Evolutionary conservation across 2,797 vertebrate genomes (phyloP).

Genomic region (Hephaestus fuliginosus): DNA sequence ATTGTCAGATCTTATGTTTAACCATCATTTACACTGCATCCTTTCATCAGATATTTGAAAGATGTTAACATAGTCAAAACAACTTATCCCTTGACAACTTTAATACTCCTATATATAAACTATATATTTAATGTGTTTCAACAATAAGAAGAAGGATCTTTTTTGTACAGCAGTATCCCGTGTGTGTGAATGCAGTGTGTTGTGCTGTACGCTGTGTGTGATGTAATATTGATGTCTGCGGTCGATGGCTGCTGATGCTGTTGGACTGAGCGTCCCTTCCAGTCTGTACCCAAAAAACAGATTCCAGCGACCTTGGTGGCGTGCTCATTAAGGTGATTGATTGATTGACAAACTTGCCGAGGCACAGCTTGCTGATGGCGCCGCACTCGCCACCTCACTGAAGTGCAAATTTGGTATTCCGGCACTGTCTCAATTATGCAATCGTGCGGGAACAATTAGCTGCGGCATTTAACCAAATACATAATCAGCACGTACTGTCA

Average conservation of each 20-base stretch:
- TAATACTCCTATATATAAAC: neutral
- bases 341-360: conserved; percentile 57
- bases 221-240: conserved; percentile 14
- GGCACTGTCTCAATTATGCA: conserved; percentile 58
- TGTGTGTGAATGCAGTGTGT: neutral
- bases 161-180: neutral
- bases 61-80: neutral
- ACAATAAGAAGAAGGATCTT: neutral
- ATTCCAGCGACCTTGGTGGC: conserved; percentile 42
- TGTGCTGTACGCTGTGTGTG: conserved; percentile 2
- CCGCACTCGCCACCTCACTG: conserved; percentile 17
- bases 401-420: conserved; percentile 68
- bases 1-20: neutral
- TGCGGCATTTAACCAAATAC: conserved; percentile 74
- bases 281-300: conserved; percentile 28
- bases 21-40: neutral
- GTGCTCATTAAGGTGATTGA: conserved; percentile 53
- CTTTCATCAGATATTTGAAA: neutral
- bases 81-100: neutral
- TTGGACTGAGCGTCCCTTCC: conserved; percentile 25
- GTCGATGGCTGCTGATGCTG: conserved; percentile 6
- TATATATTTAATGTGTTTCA: neutral
- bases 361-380: conserved; percentile 38
- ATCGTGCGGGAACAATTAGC: conserved; percentile 74
- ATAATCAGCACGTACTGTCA: conserved; percentile 74